These are phyloP conservation scores for Trichechus manatus DNA, from an alignment of 2,113 vertebrate genomes.

Conservation along the genomic window DNA sequence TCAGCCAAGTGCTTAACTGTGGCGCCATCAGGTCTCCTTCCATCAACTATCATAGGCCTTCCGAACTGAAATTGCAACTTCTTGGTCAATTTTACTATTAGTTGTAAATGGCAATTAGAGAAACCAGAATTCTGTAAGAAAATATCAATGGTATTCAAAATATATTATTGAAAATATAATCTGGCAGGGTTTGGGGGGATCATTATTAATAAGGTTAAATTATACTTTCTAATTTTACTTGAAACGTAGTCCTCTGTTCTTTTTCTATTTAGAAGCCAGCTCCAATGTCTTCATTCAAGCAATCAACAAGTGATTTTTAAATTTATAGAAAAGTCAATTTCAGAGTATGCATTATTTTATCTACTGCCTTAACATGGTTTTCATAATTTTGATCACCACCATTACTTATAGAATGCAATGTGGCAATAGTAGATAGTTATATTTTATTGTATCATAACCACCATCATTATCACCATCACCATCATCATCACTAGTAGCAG, in stretches of 20 bases:
- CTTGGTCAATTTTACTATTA: neutral
- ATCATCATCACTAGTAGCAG: neutral
- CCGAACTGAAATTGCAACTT: neutral
- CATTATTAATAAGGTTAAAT: neutral
- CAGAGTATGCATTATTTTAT: neutral
- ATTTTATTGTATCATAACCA: neutral
- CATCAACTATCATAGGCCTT: neutral
- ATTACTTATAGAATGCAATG: neutral
- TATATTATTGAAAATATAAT: neutral
- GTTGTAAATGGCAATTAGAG: neutral
- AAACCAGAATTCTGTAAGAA: neutral
- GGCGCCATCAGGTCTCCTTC: neutral
- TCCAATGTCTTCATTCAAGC: neutral
- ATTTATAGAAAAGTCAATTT: neutral
- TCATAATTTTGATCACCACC: neutral
- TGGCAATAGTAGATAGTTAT: neutral
- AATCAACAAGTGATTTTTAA: neutral
- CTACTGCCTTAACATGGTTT: neutral
- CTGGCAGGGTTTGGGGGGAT: neutral
- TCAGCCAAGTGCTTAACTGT: neutral
- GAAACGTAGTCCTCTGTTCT: neutral
- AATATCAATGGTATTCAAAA: neutral
- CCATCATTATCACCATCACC: too few relatives aligned
- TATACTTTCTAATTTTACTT: slow-evolving; percentile 4
- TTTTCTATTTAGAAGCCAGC: neutral